Percentiles rank a stretch among this genome's conserved stretches.
phyloP scores from a whole-genome alignment of 2,113 vertebrate genomes.

The Nasalis larvatus region DNA sequence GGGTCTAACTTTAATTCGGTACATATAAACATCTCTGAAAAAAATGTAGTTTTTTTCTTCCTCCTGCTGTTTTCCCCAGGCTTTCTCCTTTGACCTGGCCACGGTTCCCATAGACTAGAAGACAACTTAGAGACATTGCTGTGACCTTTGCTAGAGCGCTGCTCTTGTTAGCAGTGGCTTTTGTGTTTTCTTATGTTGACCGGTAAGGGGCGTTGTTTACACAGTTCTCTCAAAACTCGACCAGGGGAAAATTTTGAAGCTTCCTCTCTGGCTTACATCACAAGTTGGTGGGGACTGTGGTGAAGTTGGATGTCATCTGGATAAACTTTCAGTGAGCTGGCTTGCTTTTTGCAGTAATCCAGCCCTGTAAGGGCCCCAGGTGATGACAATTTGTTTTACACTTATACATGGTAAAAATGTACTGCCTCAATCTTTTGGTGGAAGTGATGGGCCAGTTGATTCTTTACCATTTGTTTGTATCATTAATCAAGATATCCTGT shows the following conservation, averaged over 20 bases:
- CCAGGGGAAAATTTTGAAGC: neutral
- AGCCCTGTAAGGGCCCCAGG: neutral
- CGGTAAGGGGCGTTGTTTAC: conserved; percentile 72
- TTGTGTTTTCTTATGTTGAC: conserved; percentile 54
- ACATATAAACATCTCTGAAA: conserved; percentile 15
- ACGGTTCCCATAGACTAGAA: neutral
- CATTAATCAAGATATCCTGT: neutral
- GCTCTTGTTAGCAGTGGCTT: neutral
- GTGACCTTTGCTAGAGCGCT: conserved; percentile 9
- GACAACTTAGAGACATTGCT: neutral
- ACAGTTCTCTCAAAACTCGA: conserved; percentile 35
- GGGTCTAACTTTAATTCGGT: conserved; percentile 29
- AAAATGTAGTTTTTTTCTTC: neutral
- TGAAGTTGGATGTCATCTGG: neutral
- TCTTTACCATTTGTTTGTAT: conserved; percentile 15
- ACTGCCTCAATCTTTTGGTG: neutral
- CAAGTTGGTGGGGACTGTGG: neutral
- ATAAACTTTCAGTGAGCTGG: neutral
- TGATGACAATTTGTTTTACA: conserved; percentile 12
- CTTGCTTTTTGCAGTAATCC: conserved; percentile 24
- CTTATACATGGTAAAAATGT: neutral
- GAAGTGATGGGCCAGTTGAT: neutral
- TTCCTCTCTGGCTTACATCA: neutral
- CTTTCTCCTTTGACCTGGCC: conserved; percentile 34
- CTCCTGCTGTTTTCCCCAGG: neutral